Evolutionary conservation across 2,797 vertebrate genomes (phyloP).

Genomic region (Dendrocincla fuliginosa): DNA sequence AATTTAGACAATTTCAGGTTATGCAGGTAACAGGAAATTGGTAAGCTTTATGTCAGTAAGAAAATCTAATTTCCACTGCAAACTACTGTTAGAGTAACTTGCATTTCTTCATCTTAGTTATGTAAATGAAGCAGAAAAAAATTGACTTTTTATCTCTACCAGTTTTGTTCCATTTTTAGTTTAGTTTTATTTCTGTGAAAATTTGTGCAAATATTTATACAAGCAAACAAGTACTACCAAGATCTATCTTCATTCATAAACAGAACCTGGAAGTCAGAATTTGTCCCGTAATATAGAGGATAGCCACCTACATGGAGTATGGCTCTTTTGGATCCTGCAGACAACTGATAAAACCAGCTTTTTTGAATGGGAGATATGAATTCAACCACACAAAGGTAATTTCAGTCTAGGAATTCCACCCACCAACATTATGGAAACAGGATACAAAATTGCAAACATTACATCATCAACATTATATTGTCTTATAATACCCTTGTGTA

Average conservation of each 20-base stretch:
- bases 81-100: not conserved
- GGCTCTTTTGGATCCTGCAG: not conserved
- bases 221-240: not conserved
- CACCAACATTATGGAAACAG: slow-evolving; percentile 4
- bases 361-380: not conserved
- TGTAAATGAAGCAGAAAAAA: not conserved
- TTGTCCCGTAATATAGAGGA: not conserved
- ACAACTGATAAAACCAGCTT: not conserved
- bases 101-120: not conserved
- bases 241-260: not conserved
- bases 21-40: not conserved
- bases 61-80: not conserved
- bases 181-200: not conserved
- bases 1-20: not conserved
- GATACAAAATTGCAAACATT: slow-evolving; percentile 31
- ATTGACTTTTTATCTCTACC: not conserved
- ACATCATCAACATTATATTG: not conserved
- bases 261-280: not conserved
- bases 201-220: not conserved
- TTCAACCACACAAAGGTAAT: not conserved
- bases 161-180: not conserved
- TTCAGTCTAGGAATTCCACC: slow-evolving; percentile 23
- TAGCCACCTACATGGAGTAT: not conserved
- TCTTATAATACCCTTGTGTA: not conserved
- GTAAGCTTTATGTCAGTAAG: not conserved